Evolutionary conservation across 2,797 vertebrate species (phyloP).

Genomic region (Rhynchonycteris naso): DNA sequence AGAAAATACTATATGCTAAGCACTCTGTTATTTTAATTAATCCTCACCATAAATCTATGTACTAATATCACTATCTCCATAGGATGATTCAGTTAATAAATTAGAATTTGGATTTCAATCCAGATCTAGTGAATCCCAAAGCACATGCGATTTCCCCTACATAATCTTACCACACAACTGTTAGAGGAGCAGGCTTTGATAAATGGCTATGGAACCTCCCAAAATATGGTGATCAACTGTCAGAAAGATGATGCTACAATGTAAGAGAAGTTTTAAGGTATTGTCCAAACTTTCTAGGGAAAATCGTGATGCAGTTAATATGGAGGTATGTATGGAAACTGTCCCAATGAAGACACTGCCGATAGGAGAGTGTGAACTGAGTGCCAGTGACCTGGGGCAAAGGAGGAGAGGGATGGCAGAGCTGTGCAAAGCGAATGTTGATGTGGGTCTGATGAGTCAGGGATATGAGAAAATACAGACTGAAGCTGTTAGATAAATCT

Average conservation of each 20-base stretch:
- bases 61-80: background rate
- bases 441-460: background rate
- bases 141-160: background rate
- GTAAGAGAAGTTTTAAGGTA: background rate
- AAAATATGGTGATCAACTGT: background rate
- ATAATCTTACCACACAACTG: background rate
- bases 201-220: background rate
- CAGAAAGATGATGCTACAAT: background rate
- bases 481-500: background rate
- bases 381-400: background rate
- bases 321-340: background rate
- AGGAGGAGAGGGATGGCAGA: background rate
- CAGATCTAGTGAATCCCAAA: background rate
- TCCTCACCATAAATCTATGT: background rate
- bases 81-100: slow-evolving; percentile 12
- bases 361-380: background rate
- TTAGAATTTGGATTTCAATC: slow-evolving; percentile 18
- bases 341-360: background rate
- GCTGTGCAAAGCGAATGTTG: background rate
- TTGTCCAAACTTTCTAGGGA: background rate
- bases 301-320: background rate
- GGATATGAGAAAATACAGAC: background rate
- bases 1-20: background rate
- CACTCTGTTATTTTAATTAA: slow-evolving; percentile 32
- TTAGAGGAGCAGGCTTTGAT: background rate